Percentiles rank a stretch among this genome's conserved stretches.
Conservation (phyloP, 2,797 vertebrate genomes). For the Smutsia temminckii region DNA sequence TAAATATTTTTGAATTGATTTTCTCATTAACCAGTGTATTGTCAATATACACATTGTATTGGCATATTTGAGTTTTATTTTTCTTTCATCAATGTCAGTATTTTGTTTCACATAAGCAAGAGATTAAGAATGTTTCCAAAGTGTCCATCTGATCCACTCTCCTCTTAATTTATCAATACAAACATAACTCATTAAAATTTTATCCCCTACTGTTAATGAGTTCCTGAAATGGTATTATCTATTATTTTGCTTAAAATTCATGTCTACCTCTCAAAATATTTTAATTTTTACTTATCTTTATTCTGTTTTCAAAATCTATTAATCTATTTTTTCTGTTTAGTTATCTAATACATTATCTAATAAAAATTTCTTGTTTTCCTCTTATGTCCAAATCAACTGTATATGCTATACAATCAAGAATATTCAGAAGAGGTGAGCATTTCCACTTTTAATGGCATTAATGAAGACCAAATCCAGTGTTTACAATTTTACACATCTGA, state of each 20-base stretch:
- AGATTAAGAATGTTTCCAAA: neutral
- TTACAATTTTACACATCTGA: neutral
- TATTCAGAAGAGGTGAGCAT: neutral
- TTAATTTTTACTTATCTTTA: neutral
- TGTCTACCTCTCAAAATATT: neutral
- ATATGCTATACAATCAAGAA: neutral
- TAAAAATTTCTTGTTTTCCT: neutral
- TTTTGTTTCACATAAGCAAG: neutral
- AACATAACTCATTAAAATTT: neutral
- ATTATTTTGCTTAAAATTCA: neutral
- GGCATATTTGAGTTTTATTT: neutral
- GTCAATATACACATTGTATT: neutral
- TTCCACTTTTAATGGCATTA: neutral
- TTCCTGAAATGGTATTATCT: neutral
- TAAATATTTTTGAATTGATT: neutral
- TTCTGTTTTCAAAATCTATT: neutral
- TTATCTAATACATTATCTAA: neutral
- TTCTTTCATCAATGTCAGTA: neutral
- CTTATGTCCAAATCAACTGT: neutral
- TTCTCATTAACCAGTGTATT: neutral
- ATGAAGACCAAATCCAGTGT: neutral
- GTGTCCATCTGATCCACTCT: neutral
- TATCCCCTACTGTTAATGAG: neutral
- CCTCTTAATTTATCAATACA: neutral
- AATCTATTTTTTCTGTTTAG: neutral